Percentiles rank a stretch among this genome's conserved stretches.
Conservation (phyloP, 2,113 vertebrate genomes). For the Lathamus discolor region DNA sequence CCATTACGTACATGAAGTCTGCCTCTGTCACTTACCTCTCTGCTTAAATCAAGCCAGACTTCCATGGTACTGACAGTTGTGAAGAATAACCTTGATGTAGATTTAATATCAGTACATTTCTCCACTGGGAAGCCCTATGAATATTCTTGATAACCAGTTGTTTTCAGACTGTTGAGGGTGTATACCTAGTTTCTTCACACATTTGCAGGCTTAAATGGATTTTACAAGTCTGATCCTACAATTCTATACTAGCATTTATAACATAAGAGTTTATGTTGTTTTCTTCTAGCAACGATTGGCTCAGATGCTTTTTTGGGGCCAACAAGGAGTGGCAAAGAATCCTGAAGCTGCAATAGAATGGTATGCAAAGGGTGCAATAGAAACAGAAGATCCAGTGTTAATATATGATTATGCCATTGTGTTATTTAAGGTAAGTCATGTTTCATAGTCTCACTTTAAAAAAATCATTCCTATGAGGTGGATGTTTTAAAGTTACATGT, state of each 20-base stretch:
- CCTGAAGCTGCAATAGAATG: constrained; percentile 80
- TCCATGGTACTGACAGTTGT: not conserved
- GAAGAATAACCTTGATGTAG: not conserved
- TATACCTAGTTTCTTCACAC: not conserved
- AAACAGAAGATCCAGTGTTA: constrained; percentile 82
- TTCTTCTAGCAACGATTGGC: constrained; percentile 84
- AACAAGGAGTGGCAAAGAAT: constrained; percentile 87
- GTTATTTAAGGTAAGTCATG: constrained; percentile 85
- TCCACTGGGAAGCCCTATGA: not conserved
- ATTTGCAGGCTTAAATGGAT: not conserved
- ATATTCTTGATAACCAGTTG: not conserved
- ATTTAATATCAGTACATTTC: not conserved
- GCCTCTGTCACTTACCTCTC: not conserved
- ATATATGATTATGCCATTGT: constrained; percentile 91
- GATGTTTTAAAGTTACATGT: not conserved
- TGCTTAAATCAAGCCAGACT: not conserved
- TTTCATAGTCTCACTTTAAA: not conserved
- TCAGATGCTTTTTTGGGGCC: constrained; percentile 89
- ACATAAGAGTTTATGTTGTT: not conserved
- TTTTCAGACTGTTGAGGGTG: not conserved
- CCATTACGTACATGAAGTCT: not conserved
- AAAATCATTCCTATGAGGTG: not conserved
- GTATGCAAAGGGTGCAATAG: constrained; percentile 85
- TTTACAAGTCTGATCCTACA: not conserved
- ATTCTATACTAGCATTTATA: not conserved